Evolutionary conservation across 2,888 invertebrate genomes (phyloP).

Genomic region (Leucophora obtusa): DNA sequence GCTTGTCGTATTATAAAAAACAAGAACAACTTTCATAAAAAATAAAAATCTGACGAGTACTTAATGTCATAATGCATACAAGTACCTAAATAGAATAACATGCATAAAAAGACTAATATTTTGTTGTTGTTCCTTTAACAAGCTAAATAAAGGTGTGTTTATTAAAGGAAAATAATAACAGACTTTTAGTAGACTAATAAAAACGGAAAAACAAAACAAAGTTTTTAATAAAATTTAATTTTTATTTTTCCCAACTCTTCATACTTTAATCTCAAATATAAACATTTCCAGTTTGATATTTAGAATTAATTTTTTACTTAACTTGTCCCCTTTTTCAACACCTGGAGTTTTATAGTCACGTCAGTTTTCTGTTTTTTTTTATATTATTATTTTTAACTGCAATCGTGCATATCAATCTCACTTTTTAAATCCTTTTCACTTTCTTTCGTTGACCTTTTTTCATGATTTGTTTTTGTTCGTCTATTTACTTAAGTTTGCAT

Average conservation of each 20-base stretch:
- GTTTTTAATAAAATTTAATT: neutral
- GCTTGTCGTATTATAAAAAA: conserved; percentile 18
- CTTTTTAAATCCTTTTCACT: conserved; percentile 60
- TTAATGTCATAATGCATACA: conserved; percentile 46
- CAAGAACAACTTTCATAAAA: neutral
- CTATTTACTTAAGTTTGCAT: conserved; percentile 7
- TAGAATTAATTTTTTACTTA: conserved; percentile 20
- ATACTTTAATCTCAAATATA: conserved; percentile 13
- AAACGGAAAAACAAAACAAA: neutral
- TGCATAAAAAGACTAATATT: conserved; percentile 1
- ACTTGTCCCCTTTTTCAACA: conserved; percentile 29
- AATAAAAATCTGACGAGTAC: conserved; percentile 1
- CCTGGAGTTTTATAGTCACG: conserved; percentile 42
- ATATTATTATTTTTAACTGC: conserved; percentile 26
- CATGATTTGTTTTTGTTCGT: neutral
- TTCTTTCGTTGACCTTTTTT: conserved; percentile 53
- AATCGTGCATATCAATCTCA: conserved; percentile 63
- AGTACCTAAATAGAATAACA: conserved; percentile 12
- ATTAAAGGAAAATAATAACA: neutral
- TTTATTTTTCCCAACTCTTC: neutral
- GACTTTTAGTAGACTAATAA: conserved; percentile 27
- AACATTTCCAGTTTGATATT: conserved; percentile 5
- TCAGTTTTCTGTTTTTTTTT: conserved; percentile 16
- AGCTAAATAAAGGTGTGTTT: neutral
- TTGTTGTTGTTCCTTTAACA: neutral